phyloP scores from a whole-genome alignment of 2,888 invertebrate species.

The Adelognathus sp. region DNA sequence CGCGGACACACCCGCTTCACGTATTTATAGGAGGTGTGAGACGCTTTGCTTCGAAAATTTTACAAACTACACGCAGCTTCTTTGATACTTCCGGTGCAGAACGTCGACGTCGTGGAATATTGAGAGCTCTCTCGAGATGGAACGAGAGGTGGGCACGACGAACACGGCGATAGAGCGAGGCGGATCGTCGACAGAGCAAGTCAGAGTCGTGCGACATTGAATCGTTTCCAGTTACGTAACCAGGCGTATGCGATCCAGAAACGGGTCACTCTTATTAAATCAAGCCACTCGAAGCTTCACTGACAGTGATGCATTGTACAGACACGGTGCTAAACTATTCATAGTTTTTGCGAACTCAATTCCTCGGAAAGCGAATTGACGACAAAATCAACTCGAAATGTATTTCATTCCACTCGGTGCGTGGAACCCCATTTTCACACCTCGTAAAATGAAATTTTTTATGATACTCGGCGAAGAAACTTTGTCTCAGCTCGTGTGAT shows the following conservation, averaged over 20 bases:
- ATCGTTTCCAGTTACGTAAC: slow-evolving; percentile 61
- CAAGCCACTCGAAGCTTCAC: slow-evolving; percentile 42
- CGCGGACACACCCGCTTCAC: slow-evolving; percentile 3
- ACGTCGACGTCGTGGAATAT: slow-evolving; percentile 35
- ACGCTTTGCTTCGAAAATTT: slow-evolving; percentile 43
- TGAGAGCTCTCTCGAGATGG: slow-evolving; percentile 8
- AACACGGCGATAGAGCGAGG: not conserved
- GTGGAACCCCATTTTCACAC: no score
- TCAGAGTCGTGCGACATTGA: slow-evolving; percentile 59
- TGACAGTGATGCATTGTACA: slow-evolving; percentile 53
- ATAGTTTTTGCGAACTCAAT: slow-evolving; percentile 8
- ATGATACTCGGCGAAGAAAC: no score
- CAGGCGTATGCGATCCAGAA: slow-evolving; percentile 40
- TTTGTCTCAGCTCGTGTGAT: no score
- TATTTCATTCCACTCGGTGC: no score
- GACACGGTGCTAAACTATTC: slow-evolving; percentile 20
- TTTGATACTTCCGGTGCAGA: slow-evolving; percentile 47
- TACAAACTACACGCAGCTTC: slow-evolving; percentile 52
- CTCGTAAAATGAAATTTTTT: no score
- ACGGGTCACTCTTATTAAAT: slow-evolving; percentile 39
- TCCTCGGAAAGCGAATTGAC: slow-evolving; percentile 5
- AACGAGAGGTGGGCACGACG: slow-evolving; percentile 5
- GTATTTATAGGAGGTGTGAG: slow-evolving; percentile 67
- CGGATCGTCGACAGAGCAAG: not conserved
- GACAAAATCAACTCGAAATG: not conserved